Evolutionary conservation across 2,797 vertebrate species (phyloP).

Genomic region (Coregonus sp.): DNA sequence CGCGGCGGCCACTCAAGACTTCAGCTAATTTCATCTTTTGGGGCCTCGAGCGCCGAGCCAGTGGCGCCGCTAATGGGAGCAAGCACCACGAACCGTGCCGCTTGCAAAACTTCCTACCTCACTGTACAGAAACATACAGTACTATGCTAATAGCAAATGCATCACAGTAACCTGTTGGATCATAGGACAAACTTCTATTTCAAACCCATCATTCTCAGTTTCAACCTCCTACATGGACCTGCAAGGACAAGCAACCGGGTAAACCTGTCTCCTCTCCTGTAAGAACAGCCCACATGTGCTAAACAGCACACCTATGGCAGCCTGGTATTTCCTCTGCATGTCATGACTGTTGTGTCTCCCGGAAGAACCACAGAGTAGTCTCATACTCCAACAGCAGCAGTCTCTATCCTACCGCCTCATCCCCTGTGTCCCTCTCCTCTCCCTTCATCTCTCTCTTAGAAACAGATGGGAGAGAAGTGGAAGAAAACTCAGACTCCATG

Average conservation of each 20-base stretch:
- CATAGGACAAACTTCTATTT: not conserved
- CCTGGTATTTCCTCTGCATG: not conserved
- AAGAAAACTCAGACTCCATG: constrained; percentile 19
- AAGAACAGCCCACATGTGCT: not conserved
- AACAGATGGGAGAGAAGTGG: not conserved
- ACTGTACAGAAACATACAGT: too few relatives aligned
- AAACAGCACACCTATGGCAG: not conserved
- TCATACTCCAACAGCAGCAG: not conserved
- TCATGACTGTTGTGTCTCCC: not conserved
- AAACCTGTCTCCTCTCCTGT: not conserved
- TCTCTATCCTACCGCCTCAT: not conserved
- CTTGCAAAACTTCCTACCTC: not conserved
- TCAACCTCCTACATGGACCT: not conserved
- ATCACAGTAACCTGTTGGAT: too few relatives aligned
- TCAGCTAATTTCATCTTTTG: too few relatives aligned
- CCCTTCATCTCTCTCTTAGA: not conserved
- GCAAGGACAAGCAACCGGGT: not conserved
- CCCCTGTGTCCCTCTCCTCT: not conserved
- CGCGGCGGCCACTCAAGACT: too few relatives aligned
- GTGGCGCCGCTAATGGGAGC: too few relatives aligned
- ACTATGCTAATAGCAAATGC: too few relatives aligned
- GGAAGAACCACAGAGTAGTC: too few relatives aligned
- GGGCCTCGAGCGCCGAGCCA: too few relatives aligned
- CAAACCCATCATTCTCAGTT: not conserved
- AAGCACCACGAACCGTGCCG: not conserved